Conservation (phyloP, 2,113 vertebrate genomes). For the Bagarius yarrelli region DNA sequence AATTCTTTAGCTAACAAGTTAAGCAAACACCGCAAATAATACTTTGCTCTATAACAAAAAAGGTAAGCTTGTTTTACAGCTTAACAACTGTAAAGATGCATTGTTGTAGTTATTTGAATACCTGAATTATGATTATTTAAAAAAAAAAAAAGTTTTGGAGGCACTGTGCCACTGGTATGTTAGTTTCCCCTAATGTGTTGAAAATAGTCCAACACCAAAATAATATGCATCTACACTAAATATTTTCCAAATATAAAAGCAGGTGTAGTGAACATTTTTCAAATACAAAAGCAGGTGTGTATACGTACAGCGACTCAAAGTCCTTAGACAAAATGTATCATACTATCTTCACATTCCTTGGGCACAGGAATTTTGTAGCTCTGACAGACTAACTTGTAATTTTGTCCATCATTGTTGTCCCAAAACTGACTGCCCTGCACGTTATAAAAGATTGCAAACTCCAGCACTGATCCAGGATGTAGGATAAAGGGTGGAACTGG, state of each 20-base stretch:
- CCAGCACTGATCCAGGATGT: constrained; percentile 78
- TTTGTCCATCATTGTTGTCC: constrained; percentile 88
- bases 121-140: not conserved
- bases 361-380: constrained; percentile 84
- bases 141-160: not conserved
- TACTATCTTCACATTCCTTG: constrained; percentile 88
- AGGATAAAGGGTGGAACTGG: constrained; percentile 86
- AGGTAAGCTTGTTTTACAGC: not conserved
- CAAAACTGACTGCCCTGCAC: constrained; percentile 83
- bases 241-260: not conserved
- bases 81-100: not conserved
- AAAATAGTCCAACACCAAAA: constrained; percentile 4
- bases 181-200: not conserved
- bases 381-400: constrained; percentile 86
- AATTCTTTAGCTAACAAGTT: not conserved
- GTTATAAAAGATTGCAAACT: constrained; percentile 86
- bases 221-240: not conserved
- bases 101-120: not conserved
- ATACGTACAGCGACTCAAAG: not conserved
- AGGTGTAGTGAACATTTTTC: not conserved
- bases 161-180: not conserved
- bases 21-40: not conserved
- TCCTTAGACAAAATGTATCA: constrained; percentile 90
- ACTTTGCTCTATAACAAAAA: not conserved
- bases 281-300: not conserved